Evolutionary conservation across 2,888 invertebrate species (phyloP).

Genomic region (Rhynchonema sp.): DNA sequence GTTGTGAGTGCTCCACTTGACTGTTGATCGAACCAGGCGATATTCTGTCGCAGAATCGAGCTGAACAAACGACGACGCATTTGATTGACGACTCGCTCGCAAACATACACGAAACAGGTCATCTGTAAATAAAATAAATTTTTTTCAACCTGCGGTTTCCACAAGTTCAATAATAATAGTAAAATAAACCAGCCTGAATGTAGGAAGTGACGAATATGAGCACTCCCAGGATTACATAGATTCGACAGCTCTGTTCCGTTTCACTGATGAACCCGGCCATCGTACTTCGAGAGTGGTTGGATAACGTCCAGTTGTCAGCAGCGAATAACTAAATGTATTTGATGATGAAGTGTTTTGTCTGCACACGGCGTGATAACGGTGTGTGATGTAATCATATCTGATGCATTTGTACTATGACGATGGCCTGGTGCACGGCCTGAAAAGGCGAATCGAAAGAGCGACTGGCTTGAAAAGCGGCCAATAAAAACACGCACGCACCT

Average conservation of each 20-base stretch:
- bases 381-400: no score
- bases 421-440: no score
- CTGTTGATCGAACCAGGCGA: conserved; percentile 33
- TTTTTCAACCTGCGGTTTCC: background rate
- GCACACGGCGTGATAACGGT: no score
- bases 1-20: conserved; percentile 35
- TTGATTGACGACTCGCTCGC: conserved; percentile 28
- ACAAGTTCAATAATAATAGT: background rate
- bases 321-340: no score
- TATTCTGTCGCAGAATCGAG: conserved; percentile 30
- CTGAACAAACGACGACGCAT: conserved; percentile 30
- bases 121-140: background rate
- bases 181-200: background rate
- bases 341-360: no score
- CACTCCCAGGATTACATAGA: conserved; percentile 34
- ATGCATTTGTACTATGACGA: no score
- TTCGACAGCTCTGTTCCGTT: conserved; percentile 19
- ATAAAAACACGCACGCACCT: no score
- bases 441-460: no score
- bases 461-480: no score
- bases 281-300: no score
- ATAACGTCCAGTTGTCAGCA: no score
- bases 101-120: background rate
- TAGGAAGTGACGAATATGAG: conserved; percentile 30
- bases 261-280: conserved; percentile 2